Evolutionary conservation across 2,888 invertebrate species (phyloP), one percentile per base, ranked within the genome.

Genomic region (Tetramorium bicarinatum): DNA sequence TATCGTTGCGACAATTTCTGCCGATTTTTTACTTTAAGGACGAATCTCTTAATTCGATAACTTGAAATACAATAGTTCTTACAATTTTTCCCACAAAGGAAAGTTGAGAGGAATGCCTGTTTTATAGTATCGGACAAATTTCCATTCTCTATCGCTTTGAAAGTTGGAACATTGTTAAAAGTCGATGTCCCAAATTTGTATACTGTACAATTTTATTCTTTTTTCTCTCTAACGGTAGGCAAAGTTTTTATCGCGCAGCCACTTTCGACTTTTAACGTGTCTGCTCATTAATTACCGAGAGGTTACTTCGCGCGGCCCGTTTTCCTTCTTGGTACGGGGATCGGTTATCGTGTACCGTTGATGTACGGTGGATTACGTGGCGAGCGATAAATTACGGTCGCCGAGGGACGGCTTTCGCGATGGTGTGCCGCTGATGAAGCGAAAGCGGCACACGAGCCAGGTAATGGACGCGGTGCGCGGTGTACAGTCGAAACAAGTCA

Each of bases 401-500:
- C 18, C 34, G 1, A 13, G 72, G 75, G 61, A 75, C 61, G 44
- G 75, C 44, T 62, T 49, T 82, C 49, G 29, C 71, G 54, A 29
- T 34, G 54, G 47, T 47, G 34, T 47, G 34, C 34, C 47, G 18
- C 47, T 74, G 34, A 80, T 80, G 74, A 80, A 38, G 72, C 25
- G 79, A 72, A 80, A 38, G 47, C 59, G 29, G 62, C 9, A 15
- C 61, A 29, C 72, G 29, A 4, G 47, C 44, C 15, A 9, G 21
- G 52, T 9, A 54, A 54, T 21, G 52, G 21, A 21, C 52, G 52
- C 52, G 9, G 15, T 38, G 25, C 25, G 67, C 25, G n/a, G 69
- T 38, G 62, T 47, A 59, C 44, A 29, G 29, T 59, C 74, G 84
- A 49, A 82, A 62, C 83, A 67, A 83, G 81, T 82, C 82, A 83